A percentile compares a stretch with the other conserved stretches of the same genome.
Conservation (phyloP, 2,888 invertebrate genomes). For the Lampropteryx suffumata region DNA sequence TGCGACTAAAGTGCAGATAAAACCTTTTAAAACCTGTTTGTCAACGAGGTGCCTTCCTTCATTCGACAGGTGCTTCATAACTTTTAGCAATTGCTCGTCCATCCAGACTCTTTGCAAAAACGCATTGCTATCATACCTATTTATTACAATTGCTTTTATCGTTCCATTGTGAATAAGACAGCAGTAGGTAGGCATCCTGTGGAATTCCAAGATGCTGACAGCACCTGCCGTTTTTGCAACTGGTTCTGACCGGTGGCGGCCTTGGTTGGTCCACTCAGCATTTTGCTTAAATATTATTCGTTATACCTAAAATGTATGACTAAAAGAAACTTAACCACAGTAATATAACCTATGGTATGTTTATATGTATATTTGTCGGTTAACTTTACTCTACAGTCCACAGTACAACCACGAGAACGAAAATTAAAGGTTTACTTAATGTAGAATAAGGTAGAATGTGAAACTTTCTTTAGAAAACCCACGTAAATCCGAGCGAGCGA, state of each 20-base stretch:
- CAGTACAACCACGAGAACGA: no score
- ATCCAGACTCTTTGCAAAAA: constrained; percentile 3
- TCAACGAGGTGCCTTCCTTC: neutral
- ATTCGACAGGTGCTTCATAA: constrained; percentile 20
- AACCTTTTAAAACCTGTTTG: constrained; percentile 6
- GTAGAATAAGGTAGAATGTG: no score
- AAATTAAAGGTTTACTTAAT: no score
- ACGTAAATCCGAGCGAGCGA: constrained; percentile 6
- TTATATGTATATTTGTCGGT: no score
- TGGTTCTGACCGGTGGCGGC: constrained; percentile 16
- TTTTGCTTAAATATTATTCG: neutral
- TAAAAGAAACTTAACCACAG: no score
- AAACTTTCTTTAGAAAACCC: constrained; percentile 10
- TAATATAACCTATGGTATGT: no score
- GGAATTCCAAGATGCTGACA: constrained; percentile 18
- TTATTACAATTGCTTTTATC: constrained; percentile 13
- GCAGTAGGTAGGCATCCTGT: constrained; percentile 22
- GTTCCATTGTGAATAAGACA: constrained; percentile 22
- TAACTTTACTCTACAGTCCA: no score
- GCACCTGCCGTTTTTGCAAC: constrained; percentile 24
- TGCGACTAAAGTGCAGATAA: neutral
- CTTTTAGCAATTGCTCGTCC: constrained; percentile 2
- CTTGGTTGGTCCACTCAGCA: constrained; percentile 13
- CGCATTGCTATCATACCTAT: constrained; percentile 5
- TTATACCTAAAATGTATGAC: no score